These are phyloP conservation scores for Galeopterus variegatus DNA, from an alignment of 2,113 vertebrate species.

Conservation along the genomic window DNA sequence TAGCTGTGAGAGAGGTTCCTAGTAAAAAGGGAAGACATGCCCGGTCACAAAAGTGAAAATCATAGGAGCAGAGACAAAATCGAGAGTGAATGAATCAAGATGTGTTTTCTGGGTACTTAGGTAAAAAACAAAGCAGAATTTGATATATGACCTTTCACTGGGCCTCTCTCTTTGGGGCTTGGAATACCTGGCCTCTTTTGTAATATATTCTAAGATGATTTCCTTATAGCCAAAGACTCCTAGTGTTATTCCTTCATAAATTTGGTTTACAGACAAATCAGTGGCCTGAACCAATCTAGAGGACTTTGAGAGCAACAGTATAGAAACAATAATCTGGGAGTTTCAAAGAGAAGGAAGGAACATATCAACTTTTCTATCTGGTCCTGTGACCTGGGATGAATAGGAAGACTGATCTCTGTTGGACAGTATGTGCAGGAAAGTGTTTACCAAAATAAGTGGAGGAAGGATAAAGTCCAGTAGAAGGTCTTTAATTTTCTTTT, in stretches of 20 bases:
- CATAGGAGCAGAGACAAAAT: background rate
- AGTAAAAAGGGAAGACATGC: background rate
- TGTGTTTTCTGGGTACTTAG: background rate
- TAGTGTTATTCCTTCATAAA: background rate
- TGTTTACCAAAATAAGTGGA: background rate
- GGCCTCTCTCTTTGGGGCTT: background rate
- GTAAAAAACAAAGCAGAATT: background rate
- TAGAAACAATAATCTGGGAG: background rate
- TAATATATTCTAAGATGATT: background rate
- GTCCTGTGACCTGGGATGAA: background rate
- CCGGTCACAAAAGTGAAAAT: background rate
- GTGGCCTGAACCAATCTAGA: background rate
- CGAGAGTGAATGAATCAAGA: background rate
- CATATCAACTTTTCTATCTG: background rate
- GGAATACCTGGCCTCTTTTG: background rate
- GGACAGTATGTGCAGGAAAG: background rate
- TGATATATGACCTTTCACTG: no score
- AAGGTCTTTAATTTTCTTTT: no score
- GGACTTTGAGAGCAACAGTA: background rate
- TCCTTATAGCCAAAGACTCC: background rate
- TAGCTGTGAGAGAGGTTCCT: background rate
- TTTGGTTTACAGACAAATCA: background rate
- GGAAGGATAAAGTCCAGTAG: background rate
- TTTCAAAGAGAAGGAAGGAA: background rate
- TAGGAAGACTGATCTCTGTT: background rate